phyloP scores from a whole-genome alignment of 2,797 vertebrate genomes.

The Parauchenoglanis punctatus region DNA sequence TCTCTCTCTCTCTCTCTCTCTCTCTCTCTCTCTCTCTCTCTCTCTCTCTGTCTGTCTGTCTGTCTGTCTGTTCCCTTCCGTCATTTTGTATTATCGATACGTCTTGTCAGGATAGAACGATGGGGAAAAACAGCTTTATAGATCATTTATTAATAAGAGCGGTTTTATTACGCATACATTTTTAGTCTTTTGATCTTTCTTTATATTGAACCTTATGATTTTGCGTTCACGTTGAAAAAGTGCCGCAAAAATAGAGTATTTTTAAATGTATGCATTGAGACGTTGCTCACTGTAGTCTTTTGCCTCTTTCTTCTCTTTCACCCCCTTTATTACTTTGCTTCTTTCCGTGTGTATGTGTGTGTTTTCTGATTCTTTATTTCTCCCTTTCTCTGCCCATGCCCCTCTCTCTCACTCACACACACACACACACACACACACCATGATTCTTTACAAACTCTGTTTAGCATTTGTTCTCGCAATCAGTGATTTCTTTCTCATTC shows the following conservation, averaged over 20 bases:
- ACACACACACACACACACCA: background rate
- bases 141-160: background rate
- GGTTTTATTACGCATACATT: background rate
- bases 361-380: background rate
- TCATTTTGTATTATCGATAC: background rate
- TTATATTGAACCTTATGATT: background rate
- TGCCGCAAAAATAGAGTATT: background rate
- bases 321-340: background rate
- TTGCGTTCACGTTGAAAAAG: background rate
- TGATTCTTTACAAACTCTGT: background rate
- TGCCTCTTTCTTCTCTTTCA: background rate
- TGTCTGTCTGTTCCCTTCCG: background rate
- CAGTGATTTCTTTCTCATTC: constrained; percentile 5
- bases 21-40: background rate
- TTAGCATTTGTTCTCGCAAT: background rate
- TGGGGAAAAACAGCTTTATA: background rate
- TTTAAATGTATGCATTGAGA: background rate
- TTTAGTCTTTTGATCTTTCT: background rate
- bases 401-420: background rate
- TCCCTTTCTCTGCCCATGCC: background rate
- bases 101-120: background rate
- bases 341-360: background rate
- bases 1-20: background rate
- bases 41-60: background rate
- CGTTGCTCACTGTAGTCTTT: background rate